Evolutionary conservation across 2,888 invertebrate species (phyloP), one percentile per base, ranked within the genome.

Genomic region (Diadegma fenestrale): DNA sequence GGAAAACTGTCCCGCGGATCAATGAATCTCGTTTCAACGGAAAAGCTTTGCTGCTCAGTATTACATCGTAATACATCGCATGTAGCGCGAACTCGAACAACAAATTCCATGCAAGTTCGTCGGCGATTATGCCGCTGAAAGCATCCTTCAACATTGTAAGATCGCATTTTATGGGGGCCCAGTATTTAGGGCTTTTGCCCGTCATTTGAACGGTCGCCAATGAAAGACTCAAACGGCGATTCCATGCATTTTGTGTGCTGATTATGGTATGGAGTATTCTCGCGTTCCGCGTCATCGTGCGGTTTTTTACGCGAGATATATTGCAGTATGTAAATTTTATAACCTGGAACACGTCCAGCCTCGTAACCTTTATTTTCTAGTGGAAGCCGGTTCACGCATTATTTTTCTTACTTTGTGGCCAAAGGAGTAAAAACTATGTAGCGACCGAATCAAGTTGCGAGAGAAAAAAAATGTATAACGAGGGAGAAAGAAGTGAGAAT

Each of bases 291-390:
- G 68, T 68, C 43, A 68, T 68, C 68, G 14, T 26, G n/a, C n/a
- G 14, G 22, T 68, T 54, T 54, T 72, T 54, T 72, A 17, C 14
- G 37, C 14, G 22, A 19, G 41, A 54, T 54, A 72, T 22, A 37
- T 37, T 54, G 72, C 37, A 33, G 30, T 54, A 19, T 45, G 64
- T 54, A 66, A 72, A 73, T 73, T 73, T 80, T 73, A 73, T 54
- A 26, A 33, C 73, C 54, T 66, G 43, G 54, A 37, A 72, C 33
- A 72, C 54, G 64, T 68, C 26, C 51, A 77, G 26, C 14, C 22
- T 41, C 51, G 64, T 48, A 51, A 51, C 19, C 51, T 66, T 22
- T 51, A 66, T 66, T 51, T 22, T 58, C 17, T 77, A 51, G 19
- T 43, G 33, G 41, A 43, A 19, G 51, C 51, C 37, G 41, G 54